Percentiles rank a stretch among this genome's conserved stretches.
These are phyloP conservation scores for Phaedon cochleariae DNA, from an alignment of 2,888 invertebrate species.

Conservation along the genomic window DNA sequence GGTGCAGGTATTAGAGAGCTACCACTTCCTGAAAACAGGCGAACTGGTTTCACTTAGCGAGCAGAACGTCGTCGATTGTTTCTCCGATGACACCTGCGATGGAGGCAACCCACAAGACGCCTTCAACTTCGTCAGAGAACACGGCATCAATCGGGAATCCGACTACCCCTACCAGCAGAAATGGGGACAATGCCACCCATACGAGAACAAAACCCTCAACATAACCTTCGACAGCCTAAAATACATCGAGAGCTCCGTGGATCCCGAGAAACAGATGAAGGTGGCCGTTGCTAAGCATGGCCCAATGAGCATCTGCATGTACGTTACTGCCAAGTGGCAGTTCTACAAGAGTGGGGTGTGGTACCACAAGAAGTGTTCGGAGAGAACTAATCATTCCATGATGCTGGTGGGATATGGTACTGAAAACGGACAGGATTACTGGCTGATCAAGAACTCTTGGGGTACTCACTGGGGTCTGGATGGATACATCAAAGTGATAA, in stretches of 20 bases:
- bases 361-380: slow-evolving; percentile 30
- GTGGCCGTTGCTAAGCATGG: slow-evolving; percentile 23
- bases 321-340: slow-evolving; percentile 26
- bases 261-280: slow-evolving; percentile 19
- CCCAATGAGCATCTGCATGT: slow-evolving; percentile 26
- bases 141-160: slow-evolving; percentile 28
- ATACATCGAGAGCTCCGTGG: slow-evolving; percentile 8
- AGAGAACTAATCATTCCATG: slow-evolving; percentile 23
- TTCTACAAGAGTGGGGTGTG: slow-evolving; percentile 33
- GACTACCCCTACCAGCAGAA: slow-evolving; percentile 32
- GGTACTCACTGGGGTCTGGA: slow-evolving; percentile 14
- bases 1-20: slow-evolving; percentile 32
- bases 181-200: slow-evolving; percentile 19
- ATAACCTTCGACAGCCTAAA: slow-evolving; percentile 14
- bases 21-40: slow-evolving; percentile 31
- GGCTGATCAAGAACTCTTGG: slow-evolving; percentile 24
- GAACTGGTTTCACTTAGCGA: slow-evolving; percentile 30
- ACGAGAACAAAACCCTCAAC: slow-evolving; percentile 12
- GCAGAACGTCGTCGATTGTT: slow-evolving; percentile 48
- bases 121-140: slow-evolving; percentile 21
- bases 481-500: slow-evolving; percentile 17
- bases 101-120: slow-evolving; percentile 30
- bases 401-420: slow-evolving; percentile 16
- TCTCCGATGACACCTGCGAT: slow-evolving; percentile 22
- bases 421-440: slow-evolving; percentile 8